Base-by-base conservation (phyloP, 2,888 invertebrate species). In the Ectemnius lituratus region DNA sequence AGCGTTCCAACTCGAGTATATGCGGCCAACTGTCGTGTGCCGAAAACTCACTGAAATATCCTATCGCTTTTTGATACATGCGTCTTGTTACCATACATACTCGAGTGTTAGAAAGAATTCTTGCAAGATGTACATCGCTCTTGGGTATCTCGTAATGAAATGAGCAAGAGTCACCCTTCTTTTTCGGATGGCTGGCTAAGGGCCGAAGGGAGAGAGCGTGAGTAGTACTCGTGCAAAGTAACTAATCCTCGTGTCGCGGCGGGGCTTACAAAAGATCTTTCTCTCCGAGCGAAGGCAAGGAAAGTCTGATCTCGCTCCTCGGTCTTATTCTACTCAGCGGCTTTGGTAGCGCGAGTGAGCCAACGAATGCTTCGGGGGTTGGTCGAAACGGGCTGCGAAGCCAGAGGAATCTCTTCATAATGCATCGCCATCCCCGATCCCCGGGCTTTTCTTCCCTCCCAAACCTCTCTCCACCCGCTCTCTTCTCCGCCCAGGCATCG, bases 181-280 rank as follows among this genome's bases (percentile, higher is more conserved):
- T 79, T 75, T 75, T 76, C 75, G 75, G 69, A 67, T 71, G 68
- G 82, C 78, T 86, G 87, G 86, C 86, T 11, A 85, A 84, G 84
- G 84, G 23, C 23, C 23, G 23, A 23, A 81, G 85, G 84, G 84
- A 86, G 83, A 11, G 52, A 13, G 70, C 73, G n/a, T n/a, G 66
- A 65, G 75, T 37, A 68, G 64, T 78, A 83, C 82, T 80, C 75
- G 76, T 77, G 81, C 76, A 82, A 80, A 83, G 84, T 83, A 86
- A 86, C 87, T 87, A 87, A 87, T 87, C 86, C 84, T 73, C 69
- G 79, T 80, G 82, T 83, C 79, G 81, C 61, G 73, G 76, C 73
- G 70, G 73, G 71, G 76, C 80, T 83, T 81, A 85, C 83, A 82
- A 82, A 84, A 83, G 84, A 79, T 70, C 70, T 71, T 37, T 37